Evolutionary conservation across 2,888 invertebrate species (phyloP), one percentile per base, ranked within the genome.

Genomic region (Oxytorus armatus): DNA sequence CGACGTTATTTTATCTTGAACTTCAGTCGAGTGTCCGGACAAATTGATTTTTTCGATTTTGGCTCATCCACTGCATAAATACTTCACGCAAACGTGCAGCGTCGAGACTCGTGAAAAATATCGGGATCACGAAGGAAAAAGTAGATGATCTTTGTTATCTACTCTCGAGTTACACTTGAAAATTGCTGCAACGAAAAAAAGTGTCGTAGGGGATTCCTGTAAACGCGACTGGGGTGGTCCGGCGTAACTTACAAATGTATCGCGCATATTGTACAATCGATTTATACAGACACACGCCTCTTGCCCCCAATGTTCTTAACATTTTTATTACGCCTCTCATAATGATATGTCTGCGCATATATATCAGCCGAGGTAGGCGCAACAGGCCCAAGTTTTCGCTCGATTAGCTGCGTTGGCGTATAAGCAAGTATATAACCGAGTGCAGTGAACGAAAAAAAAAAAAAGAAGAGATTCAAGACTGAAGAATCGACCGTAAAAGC

Each of bases 241-340:
- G 21, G 53, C 14, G 23, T 63, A 44, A 63, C 42, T 66, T 59
- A 23, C n/a, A n/a, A n/a, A n/a, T 66, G 42, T 21, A 16, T 14
- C 14, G 36, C 14, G n/a, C 10, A 8, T 49, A 53, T 53, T 44
- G 11, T 18, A 42, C 39, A 53, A 76, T 66, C 21, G 51, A 72
- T 78, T 66, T 66, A 66, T 73, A 68, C 73, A 51, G 36, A 16
- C 72, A 47, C 66, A 72, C 73, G 59, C 78, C 73, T 65, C 65
- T 65, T 25, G 63, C 3, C 55, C 36, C 53, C 73, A 25, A 73
- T 66, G 51, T 66, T 57, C 39, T 44, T 10, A 36, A 33, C 25
- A 72, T 65, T 78, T 61, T 78, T 78, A 68, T 53, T 11, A 68
- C 78, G 78, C 73, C 73, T 74, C 68, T 79, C 68, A 63, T 79